Percentiles rank a stretch among this genome's conserved stretches.
Evolutionary conservation across 2,113 vertebrate species (phyloP).

Genomic region (Nyctereutes procyonoides): DNA sequence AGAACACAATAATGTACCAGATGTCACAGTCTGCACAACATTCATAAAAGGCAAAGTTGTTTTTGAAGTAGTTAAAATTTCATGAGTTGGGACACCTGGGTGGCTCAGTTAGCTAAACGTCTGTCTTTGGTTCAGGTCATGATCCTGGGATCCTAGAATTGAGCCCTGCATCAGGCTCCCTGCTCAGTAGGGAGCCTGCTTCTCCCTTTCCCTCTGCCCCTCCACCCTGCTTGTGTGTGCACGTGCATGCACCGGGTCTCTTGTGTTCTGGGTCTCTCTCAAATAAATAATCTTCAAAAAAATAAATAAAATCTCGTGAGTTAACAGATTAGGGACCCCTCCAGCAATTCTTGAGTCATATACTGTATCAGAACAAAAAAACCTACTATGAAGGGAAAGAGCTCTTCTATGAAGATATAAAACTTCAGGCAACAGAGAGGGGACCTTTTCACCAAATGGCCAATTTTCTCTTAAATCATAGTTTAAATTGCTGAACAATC

Average conservation of each 20-base stretch:
- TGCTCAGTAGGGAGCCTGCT: not conserved
- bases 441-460: constrained; percentile 56
- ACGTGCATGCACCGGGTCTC: not conserved
- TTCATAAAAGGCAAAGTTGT: constrained; percentile 47
- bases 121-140: not conserved
- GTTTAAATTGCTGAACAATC: constrained; percentile 61
- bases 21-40: not conserved
- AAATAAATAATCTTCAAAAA: not conserved
- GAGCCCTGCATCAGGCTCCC: not conserved
- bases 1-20: not conserved
- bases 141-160: not conserved
- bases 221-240: not conserved
- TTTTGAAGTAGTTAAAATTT: constrained; percentile 29
- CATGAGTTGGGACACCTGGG: not conserved
- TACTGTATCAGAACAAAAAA: not conserved
- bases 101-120: not conserved
- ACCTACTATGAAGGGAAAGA: not conserved
- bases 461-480: constrained; percentile 62
- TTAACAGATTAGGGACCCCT: constrained; percentile 14
- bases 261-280: not conserved
- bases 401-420: not conserved
- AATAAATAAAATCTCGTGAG: not conserved
- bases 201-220: not conserved
- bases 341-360: not conserved
- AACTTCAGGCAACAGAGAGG: constrained; percentile 7